Percentiles rank a stretch among this genome's conserved stretches.
Conservation (phyloP, 2,888 invertebrate species). For the Laspeyria flexula region DNA sequence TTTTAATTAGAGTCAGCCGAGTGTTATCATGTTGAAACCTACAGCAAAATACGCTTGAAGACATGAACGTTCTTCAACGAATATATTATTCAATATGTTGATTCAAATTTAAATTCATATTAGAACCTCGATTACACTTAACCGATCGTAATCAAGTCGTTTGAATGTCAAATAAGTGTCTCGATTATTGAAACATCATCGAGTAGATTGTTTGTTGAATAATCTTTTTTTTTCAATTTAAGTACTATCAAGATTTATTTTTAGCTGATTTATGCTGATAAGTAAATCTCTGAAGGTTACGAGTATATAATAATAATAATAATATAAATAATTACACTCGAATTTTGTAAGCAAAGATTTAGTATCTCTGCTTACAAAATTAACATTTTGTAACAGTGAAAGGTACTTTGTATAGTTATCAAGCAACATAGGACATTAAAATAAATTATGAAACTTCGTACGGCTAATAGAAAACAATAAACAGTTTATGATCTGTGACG, state of each 20-base stretch:
- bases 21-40: too few relatives aligned
- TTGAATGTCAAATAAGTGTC: conserved; percentile 8
- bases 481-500: conserved; percentile 74
- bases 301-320: too few relatives aligned
- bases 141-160: conserved; percentile 21
- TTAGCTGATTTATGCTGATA: too few relatives aligned
- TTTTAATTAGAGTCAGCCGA: too few relatives aligned
- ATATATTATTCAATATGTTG: conserved; percentile 12
- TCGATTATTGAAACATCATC: conserved; percentile 15
- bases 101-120: conserved; percentile 22
- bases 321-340: too few relatives aligned
- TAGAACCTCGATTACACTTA: conserved; percentile 16
- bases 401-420: conserved; percentile 1
- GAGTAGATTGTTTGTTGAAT: background rate
- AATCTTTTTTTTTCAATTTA: background rate
- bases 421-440: conserved; percentile 15
- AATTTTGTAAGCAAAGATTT: too few relatives aligned
- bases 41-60: too few relatives aligned
- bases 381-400: too few relatives aligned
- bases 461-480: conserved; percentile 70
- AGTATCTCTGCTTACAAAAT: too few relatives aligned
- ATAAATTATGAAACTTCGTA: conserved; percentile 48
- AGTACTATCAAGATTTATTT: too few relatives aligned
- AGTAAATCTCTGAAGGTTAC: too few relatives aligned
- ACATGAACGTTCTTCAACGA: too few relatives aligned